Percentiles rank a stretch among this genome's conserved stretches.
These are phyloP conservation scores for Drosophila helvetica DNA, from an alignment of 2,888 invertebrate genomes.

Conservation along the genomic window DNA sequence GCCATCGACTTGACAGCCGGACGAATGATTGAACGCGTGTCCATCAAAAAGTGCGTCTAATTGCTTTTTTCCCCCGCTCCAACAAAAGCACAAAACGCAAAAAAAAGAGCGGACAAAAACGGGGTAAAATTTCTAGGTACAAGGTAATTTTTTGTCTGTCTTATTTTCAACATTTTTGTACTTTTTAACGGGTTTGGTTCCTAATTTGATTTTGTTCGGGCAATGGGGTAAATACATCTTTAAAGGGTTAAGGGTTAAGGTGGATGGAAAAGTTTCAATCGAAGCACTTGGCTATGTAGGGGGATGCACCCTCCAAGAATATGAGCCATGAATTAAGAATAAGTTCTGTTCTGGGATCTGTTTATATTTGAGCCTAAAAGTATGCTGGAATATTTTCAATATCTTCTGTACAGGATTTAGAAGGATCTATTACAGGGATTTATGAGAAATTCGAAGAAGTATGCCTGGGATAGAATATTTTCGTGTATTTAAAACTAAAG, in stretches of 20 bases:
- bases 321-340: neutral
- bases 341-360: neutral
- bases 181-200: constrained; percentile 26
- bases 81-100: constrained; percentile 28
- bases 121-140: constrained; percentile 55
- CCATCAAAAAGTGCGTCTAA: constrained; percentile 78
- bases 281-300: neutral
- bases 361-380: neutral
- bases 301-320: neutral
- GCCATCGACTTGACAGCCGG: constrained; percentile 74
- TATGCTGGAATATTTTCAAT: neutral
- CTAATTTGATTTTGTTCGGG: constrained; percentile 37
- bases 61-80: constrained; percentile 65
- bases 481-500: too few relatives aligned
- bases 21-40: constrained; percentile 80
- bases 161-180: constrained; percentile 32
- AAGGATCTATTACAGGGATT: neutral
- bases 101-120: constrained; percentile 34
- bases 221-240: neutral
- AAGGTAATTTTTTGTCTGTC: constrained; percentile 65
- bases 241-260: constrained; percentile 14
- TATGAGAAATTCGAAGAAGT: neutral
- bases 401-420: neutral
- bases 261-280: neutral
- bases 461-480: neutral